A percentile compares a stretch with the other conserved stretches of the same genome.
These are phyloP conservation scores for Vireo altiloquus DNA, from an alignment of 2,113 vertebrate species.

Conservation along the genomic window DNA sequence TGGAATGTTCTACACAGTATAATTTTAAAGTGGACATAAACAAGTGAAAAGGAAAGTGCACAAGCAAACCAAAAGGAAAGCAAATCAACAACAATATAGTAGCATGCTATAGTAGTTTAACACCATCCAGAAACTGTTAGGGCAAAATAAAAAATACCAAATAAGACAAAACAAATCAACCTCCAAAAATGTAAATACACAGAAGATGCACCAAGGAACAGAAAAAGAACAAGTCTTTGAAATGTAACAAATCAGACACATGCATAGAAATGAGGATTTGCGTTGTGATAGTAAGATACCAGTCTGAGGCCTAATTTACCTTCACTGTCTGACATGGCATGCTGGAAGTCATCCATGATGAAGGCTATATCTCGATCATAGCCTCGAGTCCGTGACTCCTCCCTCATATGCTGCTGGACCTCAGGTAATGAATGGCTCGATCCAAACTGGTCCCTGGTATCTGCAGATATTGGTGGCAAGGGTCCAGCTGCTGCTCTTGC, in stretches of 20 bases:
- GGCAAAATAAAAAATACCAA: not conserved
- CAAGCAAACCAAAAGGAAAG: conserved; percentile 57
- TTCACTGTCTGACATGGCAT: conserved; percentile 99
- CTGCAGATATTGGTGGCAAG: conserved; percentile 96
- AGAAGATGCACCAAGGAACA: conserved; percentile 65
- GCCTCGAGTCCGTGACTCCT: conserved; percentile 92
- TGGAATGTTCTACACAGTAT: conserved; percentile 3
- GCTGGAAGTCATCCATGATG: conserved; percentile 99
- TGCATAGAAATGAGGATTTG: conserved; percentile 85
- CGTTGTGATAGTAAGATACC: conserved; percentile 74
- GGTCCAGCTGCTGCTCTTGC: conserved; percentile 96
- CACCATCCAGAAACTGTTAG: conserved; percentile 28
- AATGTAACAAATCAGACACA: conserved; percentile 77
- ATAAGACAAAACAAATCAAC: conserved; percentile 39
- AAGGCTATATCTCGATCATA: conserved; percentile 97
- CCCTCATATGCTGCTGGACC: conserved; percentile 98
- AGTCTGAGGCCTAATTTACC: conserved; percentile 89
- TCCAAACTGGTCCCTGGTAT: conserved; percentile 97
- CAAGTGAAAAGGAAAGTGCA: conserved; percentile 51
- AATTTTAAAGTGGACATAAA: conserved; percentile 37
- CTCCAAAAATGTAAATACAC: conserved; percentile 40
- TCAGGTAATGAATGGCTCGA: conserved; percentile 98
- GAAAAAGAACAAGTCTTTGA: conserved; percentile 57
- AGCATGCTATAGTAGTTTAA: conserved; percentile 70
- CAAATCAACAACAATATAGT: conserved; percentile 37